Conservation (phyloP, 1,140 invertebrate genomes). For the Conus betulinus region DNA sequence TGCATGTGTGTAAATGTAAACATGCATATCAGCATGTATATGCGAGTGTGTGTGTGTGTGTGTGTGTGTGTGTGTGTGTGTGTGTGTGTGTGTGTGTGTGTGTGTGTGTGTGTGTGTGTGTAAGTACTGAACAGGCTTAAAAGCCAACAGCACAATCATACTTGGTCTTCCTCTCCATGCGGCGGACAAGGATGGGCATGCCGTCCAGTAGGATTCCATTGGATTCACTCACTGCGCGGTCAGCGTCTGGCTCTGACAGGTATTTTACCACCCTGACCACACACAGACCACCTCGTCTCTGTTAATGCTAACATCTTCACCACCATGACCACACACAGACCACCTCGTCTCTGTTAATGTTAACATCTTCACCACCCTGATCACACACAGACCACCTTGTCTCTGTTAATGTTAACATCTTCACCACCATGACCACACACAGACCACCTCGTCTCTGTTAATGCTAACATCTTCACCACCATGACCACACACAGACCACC, state of each 20-base stretch:
- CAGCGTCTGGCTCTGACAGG: conserved; percentile 51
- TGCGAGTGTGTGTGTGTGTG: neutral
- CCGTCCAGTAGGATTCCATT: conserved; percentile 44
- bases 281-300: neutral
- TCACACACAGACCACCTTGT: neutral
- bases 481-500: too few species aligned
- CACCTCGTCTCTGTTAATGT: neutral
- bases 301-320: conserved; percentile 13
- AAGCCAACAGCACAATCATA: neutral
- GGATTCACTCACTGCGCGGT: conserved; percentile 43
- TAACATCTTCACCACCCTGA: conserved; percentile 40
- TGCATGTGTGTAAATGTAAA: neutral
- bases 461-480: neutral
- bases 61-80: neutral
- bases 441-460: neutral
- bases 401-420: neutral
- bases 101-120: neutral
- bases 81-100: neutral
- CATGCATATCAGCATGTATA: neutral
- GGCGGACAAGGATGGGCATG: conserved; percentile 33
- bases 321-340: conserved; percentile 34
- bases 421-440: conserved; percentile 43
- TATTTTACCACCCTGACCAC: conserved; percentile 51
- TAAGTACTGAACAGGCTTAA: neutral
- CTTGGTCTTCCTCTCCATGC: conserved; percentile 32